phyloP scores from a whole-genome alignment of 2,113 vertebrate species.

The Tiliqua scincoides region DNA sequence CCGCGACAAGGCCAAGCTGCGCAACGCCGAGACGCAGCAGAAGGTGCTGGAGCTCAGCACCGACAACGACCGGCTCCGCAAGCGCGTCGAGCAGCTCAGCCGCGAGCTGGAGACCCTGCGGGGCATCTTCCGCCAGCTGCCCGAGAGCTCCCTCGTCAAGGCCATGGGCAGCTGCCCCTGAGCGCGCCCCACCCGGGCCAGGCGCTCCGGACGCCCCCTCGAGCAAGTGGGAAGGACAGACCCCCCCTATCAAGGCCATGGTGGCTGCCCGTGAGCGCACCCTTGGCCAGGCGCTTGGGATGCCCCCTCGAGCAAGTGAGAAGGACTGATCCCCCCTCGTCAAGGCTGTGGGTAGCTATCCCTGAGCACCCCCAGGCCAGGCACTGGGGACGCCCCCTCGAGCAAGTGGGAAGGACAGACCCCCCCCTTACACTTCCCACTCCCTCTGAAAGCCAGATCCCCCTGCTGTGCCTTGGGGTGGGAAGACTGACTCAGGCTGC shows the following conservation, averaged over 20 bases:
- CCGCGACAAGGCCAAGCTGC: conserved; percentile 96
- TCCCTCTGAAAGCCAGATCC: too few species aligned
- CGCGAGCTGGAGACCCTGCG: conserved; percentile 94
- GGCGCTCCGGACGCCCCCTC: not conserved
- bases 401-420: conserved; percentile 66
- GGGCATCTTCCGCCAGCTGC: conserved; percentile 96
- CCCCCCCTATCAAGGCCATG: conserved; percentile 91
- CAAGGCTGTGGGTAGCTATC: conserved; percentile 92
- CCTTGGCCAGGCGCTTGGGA: not conserved
- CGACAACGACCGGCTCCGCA: conserved; percentile 95
- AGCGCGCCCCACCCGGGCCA: conserved; percentile 26
- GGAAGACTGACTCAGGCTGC: too few species aligned
- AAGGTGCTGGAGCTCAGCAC: conserved; percentile 92
- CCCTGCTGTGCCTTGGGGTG: too few species aligned
- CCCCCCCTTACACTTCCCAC: too few species aligned
- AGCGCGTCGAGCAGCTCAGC: conserved; percentile 94
- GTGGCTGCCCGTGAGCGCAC: conserved; percentile 84
- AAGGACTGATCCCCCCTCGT: conserved; percentile 84
- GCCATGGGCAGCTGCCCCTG: conserved; percentile 90
- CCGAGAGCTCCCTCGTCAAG: conserved; percentile 92
- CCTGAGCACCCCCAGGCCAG: conserved; percentile 61
- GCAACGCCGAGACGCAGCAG: conserved; percentile 97
- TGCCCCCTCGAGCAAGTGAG: not conserved
- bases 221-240: conserved; percentile 61
- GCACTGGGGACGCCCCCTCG: not conserved